These are phyloP conservation scores for Drosophila tropicalis DNA, from an alignment of 1,140 invertebrate genomes.

Conservation along the genomic window DNA sequence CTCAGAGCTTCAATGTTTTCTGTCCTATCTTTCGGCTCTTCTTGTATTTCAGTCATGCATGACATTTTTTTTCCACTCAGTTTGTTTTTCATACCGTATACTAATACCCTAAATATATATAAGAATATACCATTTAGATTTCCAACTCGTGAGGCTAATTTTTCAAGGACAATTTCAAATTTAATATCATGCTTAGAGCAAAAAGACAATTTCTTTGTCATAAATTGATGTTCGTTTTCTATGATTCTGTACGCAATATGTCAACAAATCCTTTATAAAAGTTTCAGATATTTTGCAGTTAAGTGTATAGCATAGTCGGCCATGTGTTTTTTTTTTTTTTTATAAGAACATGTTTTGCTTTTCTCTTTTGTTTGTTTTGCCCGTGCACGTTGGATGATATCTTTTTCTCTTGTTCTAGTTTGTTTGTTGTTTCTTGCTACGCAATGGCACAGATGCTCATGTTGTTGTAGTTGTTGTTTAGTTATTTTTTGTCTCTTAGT, in stretches of 20 bases:
- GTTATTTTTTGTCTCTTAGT: constrained; percentile 21
- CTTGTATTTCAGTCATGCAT: constrained; percentile 77
- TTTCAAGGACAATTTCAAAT: too few species aligned
- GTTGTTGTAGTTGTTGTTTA: constrained; percentile 34
- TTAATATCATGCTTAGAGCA: too few species aligned
- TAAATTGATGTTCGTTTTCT: too few species aligned
- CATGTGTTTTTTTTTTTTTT: neutral
- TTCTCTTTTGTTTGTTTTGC: constrained; percentile 26
- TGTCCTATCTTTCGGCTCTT: constrained; percentile 22
- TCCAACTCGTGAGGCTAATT: too few species aligned
- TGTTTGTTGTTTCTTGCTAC: constrained; percentile 40
- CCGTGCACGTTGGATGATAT: constrained; percentile 22
- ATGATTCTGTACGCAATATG: too few species aligned
- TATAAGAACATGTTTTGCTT: constrained; percentile 27
- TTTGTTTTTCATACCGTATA: constrained; percentile 25
- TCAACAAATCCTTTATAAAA: too few species aligned
- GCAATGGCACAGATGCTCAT: constrained; percentile 25
- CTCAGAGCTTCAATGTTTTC: neutral
- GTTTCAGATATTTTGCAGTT: too few species aligned
- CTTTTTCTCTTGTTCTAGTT: constrained; percentile 22
- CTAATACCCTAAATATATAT: neutral
- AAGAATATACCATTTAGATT: neutral
- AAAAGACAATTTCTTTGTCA: too few species aligned
- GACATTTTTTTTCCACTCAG: constrained; percentile 72
- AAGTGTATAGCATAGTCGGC: neutral